Base-by-base conservation (phyloP, 2,113 vertebrate species). In the Sorex araneus region DNA sequence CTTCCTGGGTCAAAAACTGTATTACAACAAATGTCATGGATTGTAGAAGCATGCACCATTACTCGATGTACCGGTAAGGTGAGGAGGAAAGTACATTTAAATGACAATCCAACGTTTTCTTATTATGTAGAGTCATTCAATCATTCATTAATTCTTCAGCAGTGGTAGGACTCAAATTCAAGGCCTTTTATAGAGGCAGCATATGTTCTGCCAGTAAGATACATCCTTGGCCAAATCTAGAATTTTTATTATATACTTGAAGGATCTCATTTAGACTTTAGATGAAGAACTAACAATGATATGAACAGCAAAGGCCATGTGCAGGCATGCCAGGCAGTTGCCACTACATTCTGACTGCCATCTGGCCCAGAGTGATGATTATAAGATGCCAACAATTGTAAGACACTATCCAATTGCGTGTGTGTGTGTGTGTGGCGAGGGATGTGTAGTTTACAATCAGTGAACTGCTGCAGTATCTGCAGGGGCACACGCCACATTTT, bases 301-400 rank as follows among this genome's bases (percentile, higher is more conserved):
- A 92, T 74, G 91, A 90, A 90, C 95, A 96, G 79, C 67, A 45
- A 90, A 63, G 92, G 77, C 92, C 95, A 80, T 10, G 21, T 47
- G 40, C 10, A 30, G 70, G 57, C 43, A 69, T 19, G 83, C 81
- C 70, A 90, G 92, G 83, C 82, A 73, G 63, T 85, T 16, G 82
- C 82, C 76, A 69, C 88, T 64, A 45, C 83, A 90, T 43, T 43
- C 32, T 30, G 83, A 83, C 76, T 87, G 85, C 94, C 94, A 89
- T 92, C 92, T 93, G 94, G 94, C 85, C 45, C 60, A 64, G 36
- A 69, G 85, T 32, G 71, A 75, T 32, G 71, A 75, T 73, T 71
- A 2, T 19, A 69, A 80, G 77, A 71, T 43, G 78, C 84, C 78
- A 95, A 85, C 0, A 6, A 94, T 0, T 69, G 27, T 70, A 81